Evolutionary conservation across 2,797 vertebrate species (phyloP).

Genomic region (Helostoma temminkii): DNA sequence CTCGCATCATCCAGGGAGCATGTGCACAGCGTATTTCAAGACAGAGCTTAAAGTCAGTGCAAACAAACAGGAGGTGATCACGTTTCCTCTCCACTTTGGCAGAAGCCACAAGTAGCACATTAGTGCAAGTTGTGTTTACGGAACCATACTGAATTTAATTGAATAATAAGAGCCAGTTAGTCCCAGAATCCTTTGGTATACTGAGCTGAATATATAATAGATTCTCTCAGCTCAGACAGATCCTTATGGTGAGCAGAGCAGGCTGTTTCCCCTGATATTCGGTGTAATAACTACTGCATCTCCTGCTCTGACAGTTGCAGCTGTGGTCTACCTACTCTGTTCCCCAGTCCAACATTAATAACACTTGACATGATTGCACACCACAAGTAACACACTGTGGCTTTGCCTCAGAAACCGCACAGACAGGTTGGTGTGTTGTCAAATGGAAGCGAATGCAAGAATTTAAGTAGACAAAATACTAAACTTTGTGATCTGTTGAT

Average conservation of each 20-base stretch:
- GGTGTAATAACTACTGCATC: slow-evolving; percentile 45
- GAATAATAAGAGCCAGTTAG: neutral
- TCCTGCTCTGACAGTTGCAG: slow-evolving; percentile 49
- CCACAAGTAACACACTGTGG: slow-evolving; percentile 15
- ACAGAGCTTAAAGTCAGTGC: neutral
- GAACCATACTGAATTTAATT: neutral
- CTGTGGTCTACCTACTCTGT: slow-evolving; percentile 46
- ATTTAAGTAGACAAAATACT: slow-evolving; percentile 6
- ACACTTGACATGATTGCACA: slow-evolving; percentile 50
- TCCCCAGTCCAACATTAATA: slow-evolving; percentile 53
- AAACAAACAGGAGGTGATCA: neutral
- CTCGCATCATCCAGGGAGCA: neutral
- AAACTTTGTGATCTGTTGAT: neutral
- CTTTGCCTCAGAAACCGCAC: slow-evolving; percentile 21
- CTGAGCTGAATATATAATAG: neutral
- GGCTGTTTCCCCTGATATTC: slow-evolving; percentile 47
- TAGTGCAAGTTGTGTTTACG: neutral
- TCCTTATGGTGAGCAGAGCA: slow-evolving; percentile 27
- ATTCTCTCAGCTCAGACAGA: slow-evolving; percentile 27
- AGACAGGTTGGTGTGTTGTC: slow-evolving; percentile 5
- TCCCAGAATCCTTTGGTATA: neutral
- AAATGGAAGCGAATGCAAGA: slow-evolving; percentile 4
- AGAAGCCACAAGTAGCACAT: neutral
- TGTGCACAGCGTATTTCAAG: neutral
- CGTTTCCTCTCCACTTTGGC: neutral